phyloP scores from a whole-genome alignment of 2,113 vertebrate genomes.

The Elephas maximus region DNA sequence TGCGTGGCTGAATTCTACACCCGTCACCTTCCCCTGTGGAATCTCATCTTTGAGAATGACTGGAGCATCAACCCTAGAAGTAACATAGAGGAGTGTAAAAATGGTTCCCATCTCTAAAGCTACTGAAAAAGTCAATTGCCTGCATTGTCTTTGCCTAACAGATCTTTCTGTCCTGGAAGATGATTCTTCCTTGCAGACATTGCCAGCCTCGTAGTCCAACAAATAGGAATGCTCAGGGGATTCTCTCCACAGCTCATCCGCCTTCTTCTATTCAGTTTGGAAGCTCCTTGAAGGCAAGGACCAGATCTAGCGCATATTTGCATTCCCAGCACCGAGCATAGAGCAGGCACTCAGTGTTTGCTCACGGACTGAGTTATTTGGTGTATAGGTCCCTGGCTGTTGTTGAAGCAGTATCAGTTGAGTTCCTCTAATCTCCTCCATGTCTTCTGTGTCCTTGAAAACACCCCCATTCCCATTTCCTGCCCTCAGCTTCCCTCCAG shows the following conservation, averaged over 20 bases:
- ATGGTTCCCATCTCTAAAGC: not conserved
- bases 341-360: accelerated
- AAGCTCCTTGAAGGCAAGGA: not conserved
- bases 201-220: not conserved
- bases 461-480: not conserved
- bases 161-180: not conserved
- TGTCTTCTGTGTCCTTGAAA: not conserved
- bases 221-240: not conserved
- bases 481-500: not conserved
- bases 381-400: accelerated
- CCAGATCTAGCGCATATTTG: not conserved
- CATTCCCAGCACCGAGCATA: accelerated
- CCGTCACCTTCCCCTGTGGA: not conserved
- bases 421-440: not conserved
- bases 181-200: not conserved
- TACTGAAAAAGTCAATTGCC: not conserved
- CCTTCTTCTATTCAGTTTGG: not conserved
- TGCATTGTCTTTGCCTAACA: not conserved
- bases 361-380: not conserved
- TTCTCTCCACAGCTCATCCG: not conserved
- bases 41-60: not conserved
- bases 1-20: not conserved
- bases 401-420: not conserved
- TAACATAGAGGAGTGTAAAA: not conserved
- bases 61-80: not conserved